Conservation (phyloP, 2,888 invertebrate genomes). For the Catocala fraxini region DNA sequence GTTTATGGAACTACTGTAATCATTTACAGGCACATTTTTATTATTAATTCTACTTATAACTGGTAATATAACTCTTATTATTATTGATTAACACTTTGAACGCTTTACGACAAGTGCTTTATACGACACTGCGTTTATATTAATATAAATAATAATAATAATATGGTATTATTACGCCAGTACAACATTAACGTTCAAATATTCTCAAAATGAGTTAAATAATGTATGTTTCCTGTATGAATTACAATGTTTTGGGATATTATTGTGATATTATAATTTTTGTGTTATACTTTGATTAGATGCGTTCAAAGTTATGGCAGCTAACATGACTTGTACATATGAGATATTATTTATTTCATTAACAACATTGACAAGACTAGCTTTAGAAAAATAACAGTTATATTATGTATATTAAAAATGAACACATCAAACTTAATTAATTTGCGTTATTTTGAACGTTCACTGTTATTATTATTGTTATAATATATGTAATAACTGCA, state of each 20-base stretch:
- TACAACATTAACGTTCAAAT: too few species aligned
- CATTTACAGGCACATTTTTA: conserved; percentile 74
- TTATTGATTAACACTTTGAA: conserved; percentile 45
- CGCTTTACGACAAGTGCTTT: conserved; percentile 23
- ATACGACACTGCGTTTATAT: background rate
- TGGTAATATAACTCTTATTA: conserved; percentile 53
- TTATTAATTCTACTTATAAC: conserved; percentile 53
- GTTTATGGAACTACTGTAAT: conserved; percentile 64
- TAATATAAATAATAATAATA: conserved; percentile 1
- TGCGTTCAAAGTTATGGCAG: conserved; percentile 55
- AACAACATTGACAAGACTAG: conserved; percentile 33
- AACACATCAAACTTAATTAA: too few species aligned
- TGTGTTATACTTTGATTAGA: background rate
- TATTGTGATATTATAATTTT: too few species aligned
- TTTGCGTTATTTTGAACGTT: too few species aligned
- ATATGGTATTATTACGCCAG: background rate
- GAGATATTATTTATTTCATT: conserved; percentile 26
- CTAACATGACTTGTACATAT: conserved; percentile 41
- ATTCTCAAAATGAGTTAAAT: too few species aligned
- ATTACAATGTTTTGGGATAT: too few species aligned
- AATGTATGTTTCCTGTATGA: too few species aligned
- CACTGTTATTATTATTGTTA: conserved; percentile 3
- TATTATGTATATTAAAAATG: background rate
- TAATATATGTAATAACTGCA: background rate
- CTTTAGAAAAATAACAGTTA: conserved; percentile 19